Conservation (phyloP, 1,140 invertebrate species). For the Drosophila lacteicornis region DNA sequence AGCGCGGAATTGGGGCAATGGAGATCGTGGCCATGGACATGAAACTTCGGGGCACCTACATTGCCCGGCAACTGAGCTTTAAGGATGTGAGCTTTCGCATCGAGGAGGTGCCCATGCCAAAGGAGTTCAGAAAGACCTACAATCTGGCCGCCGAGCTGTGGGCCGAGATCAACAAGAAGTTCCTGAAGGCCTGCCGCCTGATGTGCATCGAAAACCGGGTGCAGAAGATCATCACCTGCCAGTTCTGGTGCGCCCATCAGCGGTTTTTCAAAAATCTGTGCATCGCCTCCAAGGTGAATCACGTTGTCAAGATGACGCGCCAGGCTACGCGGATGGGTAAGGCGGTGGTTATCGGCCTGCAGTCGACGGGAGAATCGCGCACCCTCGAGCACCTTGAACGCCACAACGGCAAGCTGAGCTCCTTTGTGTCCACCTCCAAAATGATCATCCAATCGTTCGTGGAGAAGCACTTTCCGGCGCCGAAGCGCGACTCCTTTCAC, state of each 20-base stretch:
- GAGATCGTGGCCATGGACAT: conserved; percentile 99
- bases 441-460: conserved; percentile 96
- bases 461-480: conserved; percentile 98
- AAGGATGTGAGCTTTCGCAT: conserved; percentile 97
- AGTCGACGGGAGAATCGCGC: conserved; percentile 98
- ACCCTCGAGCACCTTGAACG: conserved; percentile 98
- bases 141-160: conserved; percentile 97
- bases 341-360: conserved; percentile 99
- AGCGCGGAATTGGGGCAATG: conserved; percentile 99
- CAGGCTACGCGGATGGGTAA: conserved; percentile 97
- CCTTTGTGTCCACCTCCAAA: conserved; percentile 99
- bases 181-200: conserved; percentile 96
- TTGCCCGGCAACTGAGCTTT: conserved; percentile 98
- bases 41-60: conserved; percentile 99
- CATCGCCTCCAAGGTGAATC: conserved; percentile 97
- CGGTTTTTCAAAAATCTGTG: conserved; percentile 99
- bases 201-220: conserved; percentile 96
- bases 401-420: conserved; percentile 96
- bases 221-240: conserved; percentile 97
- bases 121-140: conserved; percentile 95
- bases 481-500: conserved; percentile 93
- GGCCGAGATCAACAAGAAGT: conserved; percentile 97
- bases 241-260: conserved; percentile 99
- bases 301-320: conserved; percentile 92
- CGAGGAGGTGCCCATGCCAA: conserved; percentile 95